These are phyloP conservation scores for Leistus spinibarbis DNA, from an alignment of 2,888 invertebrate species.

Conservation along the genomic window DNA sequence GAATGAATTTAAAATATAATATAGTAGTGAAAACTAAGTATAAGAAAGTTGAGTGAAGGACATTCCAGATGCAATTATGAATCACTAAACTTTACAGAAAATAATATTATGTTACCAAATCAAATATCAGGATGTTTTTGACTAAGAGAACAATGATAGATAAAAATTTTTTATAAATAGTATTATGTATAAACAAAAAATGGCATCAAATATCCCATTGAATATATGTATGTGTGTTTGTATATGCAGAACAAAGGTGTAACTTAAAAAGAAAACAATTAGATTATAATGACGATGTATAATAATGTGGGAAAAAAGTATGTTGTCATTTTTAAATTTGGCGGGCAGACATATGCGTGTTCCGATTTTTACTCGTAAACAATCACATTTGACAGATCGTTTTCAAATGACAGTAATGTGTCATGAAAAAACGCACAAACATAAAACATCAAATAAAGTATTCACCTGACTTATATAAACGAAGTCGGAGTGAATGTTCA, in stretches of 20 bases:
- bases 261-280: background rate
- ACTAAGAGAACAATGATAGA: background rate
- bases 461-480: slow-evolving; percentile 22
- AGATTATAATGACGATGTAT: background rate
- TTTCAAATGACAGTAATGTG: slow-evolving; percentile 41
- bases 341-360: slow-evolving; percentile 41
- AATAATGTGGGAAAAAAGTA: background rate
- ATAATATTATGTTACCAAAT: no score
- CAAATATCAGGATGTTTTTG: no score
- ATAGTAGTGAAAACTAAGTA: no score
- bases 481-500: slow-evolving; percentile 27
- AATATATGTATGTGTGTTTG: background rate
- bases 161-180: background rate
- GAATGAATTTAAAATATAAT: no score
- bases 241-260: background rate
- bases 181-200: background rate
- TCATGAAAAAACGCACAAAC: slow-evolving; percentile 36
- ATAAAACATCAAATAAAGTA: slow-evolving; percentile 17
- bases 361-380: slow-evolving; percentile 42
- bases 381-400: slow-evolving; percentile 43
- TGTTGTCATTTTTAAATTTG: slow-evolving; percentile 41
- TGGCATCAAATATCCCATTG: background rate
- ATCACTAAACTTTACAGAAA: no score
- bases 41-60: no score
- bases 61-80: no score